Evolutionary conservation across 2,797 vertebrate species (phyloP).

Genomic region (Notolabrus celidotus): DNA sequence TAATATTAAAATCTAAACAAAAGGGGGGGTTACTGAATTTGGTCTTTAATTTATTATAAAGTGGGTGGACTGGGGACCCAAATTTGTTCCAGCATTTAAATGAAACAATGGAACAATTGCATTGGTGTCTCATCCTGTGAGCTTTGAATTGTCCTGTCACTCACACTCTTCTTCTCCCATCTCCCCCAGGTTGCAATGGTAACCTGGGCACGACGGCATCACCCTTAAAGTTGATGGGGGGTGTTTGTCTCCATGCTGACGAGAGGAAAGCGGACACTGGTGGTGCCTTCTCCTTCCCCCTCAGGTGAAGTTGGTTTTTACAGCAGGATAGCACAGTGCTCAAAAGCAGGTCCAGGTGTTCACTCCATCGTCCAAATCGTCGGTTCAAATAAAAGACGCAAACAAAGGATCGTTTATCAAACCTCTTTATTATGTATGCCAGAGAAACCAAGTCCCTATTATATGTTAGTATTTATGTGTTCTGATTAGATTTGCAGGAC

Average conservation of each 20-base stretch:
- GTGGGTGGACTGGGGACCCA: conserved; percentile 66
- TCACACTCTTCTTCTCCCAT: conserved; percentile 70
- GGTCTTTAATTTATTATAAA: conserved; percentile 46
- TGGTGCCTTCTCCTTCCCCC: conserved; percentile 63
- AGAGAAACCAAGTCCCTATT: too few species aligned
- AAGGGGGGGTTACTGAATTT: conserved; percentile 54
- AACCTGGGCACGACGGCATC: conserved; percentile 72
- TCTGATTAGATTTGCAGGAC: too few species aligned
- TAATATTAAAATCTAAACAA: conserved; percentile 64
- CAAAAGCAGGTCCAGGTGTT: too few species aligned
- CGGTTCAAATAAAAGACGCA: too few species aligned
- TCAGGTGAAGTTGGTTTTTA: conserved; percentile 78
- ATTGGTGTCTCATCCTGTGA: conserved; percentile 65
- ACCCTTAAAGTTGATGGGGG: conserved; percentile 66
- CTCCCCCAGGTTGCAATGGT: conserved; percentile 80
- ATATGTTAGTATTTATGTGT: too few species aligned
- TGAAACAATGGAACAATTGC: conserved; percentile 50
- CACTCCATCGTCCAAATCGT: too few species aligned
- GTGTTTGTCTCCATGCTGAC: conserved; percentile 62
- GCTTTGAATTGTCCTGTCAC: conserved; percentile 12
- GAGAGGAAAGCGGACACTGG: conserved; percentile 50
- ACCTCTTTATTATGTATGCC: too few species aligned
- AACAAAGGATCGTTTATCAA: too few species aligned
- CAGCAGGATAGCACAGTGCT: conserved; percentile 28
- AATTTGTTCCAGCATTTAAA: conserved; percentile 64